These are phyloP conservation scores for Corapipo altera DNA, from an alignment of 2,113 vertebrate species.

Conservation along the genomic window DNA sequence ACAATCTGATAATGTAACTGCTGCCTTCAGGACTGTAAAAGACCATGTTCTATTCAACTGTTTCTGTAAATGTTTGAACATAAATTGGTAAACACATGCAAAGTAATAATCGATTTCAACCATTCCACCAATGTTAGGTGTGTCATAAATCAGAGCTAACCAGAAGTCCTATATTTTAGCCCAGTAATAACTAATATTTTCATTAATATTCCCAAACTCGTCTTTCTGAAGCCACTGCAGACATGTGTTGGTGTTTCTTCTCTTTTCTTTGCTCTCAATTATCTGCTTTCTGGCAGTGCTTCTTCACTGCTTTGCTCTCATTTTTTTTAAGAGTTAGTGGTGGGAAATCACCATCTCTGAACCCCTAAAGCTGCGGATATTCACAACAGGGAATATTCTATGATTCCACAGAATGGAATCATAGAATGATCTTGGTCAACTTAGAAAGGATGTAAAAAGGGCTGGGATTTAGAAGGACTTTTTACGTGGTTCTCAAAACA, in stretches of 20 bases:
- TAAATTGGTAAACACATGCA: neutral
- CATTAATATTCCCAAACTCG: neutral
- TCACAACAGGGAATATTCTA: neutral
- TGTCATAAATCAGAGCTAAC: neutral
- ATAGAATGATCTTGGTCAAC: accelerated
- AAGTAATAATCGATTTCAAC: neutral
- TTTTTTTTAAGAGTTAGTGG: neutral
- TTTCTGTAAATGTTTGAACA: neutral
- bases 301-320: neutral
- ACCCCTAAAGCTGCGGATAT: neutral
- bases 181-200: neutral
- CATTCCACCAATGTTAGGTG: neutral
- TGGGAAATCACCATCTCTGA: neutral
- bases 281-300: neutral
- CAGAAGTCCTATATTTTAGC: neutral
- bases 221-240: neutral
- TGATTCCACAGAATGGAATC: too few relatives aligned
- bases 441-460: neutral
- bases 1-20: neutral
- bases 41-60: neutral
- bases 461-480: neutral
- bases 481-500: neutral
- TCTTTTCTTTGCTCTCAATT: neutral
- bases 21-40: neutral
- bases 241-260: accelerated